Conservation (phyloP, 1,140 invertebrate genomes). For the Pogonomyrmex barbatus region DNA sequence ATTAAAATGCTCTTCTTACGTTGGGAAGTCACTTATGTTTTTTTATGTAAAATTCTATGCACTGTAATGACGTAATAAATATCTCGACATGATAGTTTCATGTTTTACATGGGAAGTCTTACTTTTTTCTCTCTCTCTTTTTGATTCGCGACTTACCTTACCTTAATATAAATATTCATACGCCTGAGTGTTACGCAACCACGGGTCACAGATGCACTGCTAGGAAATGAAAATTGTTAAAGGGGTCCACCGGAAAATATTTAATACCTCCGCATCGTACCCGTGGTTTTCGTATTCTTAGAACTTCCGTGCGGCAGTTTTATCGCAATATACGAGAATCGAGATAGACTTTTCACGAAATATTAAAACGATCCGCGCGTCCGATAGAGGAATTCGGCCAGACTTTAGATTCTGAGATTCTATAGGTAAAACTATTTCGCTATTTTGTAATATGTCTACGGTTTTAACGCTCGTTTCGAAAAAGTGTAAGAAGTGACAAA, state of each 20-base stretch:
- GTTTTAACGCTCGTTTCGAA: constrained; percentile 25
- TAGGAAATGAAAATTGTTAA: constrained; percentile 72
- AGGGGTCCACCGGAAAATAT: constrained; percentile 57
- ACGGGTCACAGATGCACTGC: constrained; percentile 56
- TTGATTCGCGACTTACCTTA: neutral
- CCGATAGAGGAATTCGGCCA: neutral
- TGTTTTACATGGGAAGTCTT: neutral
- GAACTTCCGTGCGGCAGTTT: constrained; percentile 64
- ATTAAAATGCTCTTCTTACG: constrained; percentile 1
- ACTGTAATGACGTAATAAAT: neutral
- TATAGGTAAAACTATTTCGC: neutral
- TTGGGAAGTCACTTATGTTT: neutral
- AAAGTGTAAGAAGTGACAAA: constrained; percentile 47
- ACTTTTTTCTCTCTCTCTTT: neutral
- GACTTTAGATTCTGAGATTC: neutral
- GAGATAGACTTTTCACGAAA: constrained; percentile 31
- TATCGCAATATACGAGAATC: neutral
- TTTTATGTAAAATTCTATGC: neutral
- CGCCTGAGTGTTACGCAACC: constrained; percentile 24
- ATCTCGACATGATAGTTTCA: neutral
- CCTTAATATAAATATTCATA: constrained; percentile 73
- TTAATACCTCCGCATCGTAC: constrained; percentile 63
- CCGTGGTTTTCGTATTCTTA: constrained; percentile 36
- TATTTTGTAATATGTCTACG: neutral
- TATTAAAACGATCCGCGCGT: constrained; percentile 47